Conservation (phyloP, 2,797 vertebrate species). For the Anableps anableps region DNA sequence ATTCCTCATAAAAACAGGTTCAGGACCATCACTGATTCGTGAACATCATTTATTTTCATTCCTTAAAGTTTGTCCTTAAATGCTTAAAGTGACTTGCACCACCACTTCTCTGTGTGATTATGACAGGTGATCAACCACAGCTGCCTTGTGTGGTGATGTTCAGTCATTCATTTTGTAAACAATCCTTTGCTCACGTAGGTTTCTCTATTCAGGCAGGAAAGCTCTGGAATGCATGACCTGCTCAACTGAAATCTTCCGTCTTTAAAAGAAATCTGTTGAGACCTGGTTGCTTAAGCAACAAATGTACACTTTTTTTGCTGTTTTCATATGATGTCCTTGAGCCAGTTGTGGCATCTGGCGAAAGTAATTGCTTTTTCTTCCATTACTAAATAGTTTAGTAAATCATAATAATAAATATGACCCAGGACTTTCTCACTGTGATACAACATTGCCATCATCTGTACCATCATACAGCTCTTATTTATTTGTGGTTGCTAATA, state of each 20-base stretch:
- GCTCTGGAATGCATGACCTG: neutral
- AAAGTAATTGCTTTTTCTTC: neutral
- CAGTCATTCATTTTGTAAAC: neutral
- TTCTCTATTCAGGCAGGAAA: neutral
- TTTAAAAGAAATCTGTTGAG: neutral
- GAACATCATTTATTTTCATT: neutral
- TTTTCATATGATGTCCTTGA: conserved; percentile 1
- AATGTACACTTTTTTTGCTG: neutral
- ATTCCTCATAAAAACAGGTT: neutral
- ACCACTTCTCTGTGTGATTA: neutral
- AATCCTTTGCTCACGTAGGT: neutral
- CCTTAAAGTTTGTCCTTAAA: neutral
- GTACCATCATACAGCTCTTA: neutral
- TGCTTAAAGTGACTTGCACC: neutral
- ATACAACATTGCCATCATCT: neutral
- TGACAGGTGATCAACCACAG: neutral
- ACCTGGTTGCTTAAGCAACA: neutral
- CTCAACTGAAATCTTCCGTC: neutral
- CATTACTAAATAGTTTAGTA: neutral
- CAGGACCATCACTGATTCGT: neutral
- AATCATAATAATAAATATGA: neutral
- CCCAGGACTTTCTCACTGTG: neutral
- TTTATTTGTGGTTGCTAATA: neutral
- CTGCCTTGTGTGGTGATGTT: neutral
- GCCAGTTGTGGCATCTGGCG: neutral